phyloP scores from a whole-genome alignment of 2,113 vertebrate species.

The Cephalopholis sonnerati region DNA sequence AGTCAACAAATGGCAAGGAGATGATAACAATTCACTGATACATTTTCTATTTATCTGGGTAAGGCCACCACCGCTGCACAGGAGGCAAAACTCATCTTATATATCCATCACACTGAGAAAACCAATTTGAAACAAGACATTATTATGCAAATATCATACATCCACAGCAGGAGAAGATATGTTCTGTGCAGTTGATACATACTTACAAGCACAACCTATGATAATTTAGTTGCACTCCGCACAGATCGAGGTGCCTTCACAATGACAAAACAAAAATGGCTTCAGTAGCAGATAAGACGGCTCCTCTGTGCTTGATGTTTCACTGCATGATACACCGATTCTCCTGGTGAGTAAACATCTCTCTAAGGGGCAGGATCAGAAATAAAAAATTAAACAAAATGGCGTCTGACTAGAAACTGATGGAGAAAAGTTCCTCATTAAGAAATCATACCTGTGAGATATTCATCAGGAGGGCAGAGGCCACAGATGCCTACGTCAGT shows the following conservation, averaged over 20 bases:
- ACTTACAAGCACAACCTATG: neutral
- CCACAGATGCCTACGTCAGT: neutral
- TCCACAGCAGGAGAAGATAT: conserved; percentile 16
- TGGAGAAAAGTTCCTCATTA: neutral
- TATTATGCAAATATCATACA: conserved; percentile 47
- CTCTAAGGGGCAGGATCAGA: neutral
- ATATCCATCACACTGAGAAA: conserved; percentile 29
- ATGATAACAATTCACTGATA: neutral
- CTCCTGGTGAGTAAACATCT: conserved; percentile 22
- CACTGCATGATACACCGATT: neutral
- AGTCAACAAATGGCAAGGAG: conserved; percentile 21
- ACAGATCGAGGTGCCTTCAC: conserved; percentile 3
- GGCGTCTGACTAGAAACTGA: conserved; percentile 1
- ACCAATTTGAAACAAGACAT: conserved; percentile 32
- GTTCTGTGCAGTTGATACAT: conserved; percentile 4
- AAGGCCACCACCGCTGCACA: conserved; percentile 1
- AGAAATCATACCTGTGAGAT: neutral
- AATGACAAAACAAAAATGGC: conserved; percentile 14
- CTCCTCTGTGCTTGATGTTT: neutral
- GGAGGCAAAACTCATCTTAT: neutral
- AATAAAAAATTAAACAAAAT: neutral
- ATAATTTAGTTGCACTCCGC: neutral
- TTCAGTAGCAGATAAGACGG: conserved; percentile 4
- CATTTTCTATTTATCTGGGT: conserved; percentile 12
- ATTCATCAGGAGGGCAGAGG: neutral